phyloP scores from a whole-genome alignment of 2,888 invertebrate species.

The Chrysodeixis includens region DNA sequence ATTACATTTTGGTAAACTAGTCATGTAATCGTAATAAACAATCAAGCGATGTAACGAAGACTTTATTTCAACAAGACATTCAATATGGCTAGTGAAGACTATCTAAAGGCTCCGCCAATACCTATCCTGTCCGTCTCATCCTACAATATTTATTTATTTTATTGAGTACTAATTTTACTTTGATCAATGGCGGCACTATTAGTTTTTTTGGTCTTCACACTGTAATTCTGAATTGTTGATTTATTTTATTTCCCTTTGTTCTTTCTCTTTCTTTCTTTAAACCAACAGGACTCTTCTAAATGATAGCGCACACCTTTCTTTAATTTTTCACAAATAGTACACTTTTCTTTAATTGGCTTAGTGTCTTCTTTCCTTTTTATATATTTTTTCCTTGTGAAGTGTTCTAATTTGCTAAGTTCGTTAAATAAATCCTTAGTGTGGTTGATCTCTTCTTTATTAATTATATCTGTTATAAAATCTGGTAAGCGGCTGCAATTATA shows the following conservation, averaged over 20 bases:
- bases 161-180: conserved; percentile 28
- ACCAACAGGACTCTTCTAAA: conserved; percentile 23
- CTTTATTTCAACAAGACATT: no score
- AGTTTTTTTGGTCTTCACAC: conserved; percentile 39
- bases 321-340: conserved; percentile 26
- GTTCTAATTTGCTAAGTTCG: conserved; percentile 16
- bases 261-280: conserved; percentile 5
- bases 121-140: no score
- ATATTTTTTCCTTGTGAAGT: conserved; percentile 8
- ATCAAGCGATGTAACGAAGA: no score
- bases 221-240: conserved; percentile 20
- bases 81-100: no score
- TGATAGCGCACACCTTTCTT: conserved; percentile 24
- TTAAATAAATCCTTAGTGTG: conserved; percentile 18
- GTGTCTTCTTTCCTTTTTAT: background rate
- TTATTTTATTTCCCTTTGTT: conserved; percentile 4
- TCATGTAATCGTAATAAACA: no score
- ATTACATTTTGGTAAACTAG: no score
- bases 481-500: conserved; percentile 25
- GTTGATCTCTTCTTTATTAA: conserved; percentile 17
- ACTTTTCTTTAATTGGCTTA: conserved; percentile 2
- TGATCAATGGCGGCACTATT: conserved; percentile 45
- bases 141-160: no score
- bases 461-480: conserved; percentile 17
- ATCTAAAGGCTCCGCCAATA: no score